These are phyloP conservation scores for Trypoxylus dichotomus DNA, from an alignment of 1,140 invertebrate species.

Conservation along the genomic window DNA sequence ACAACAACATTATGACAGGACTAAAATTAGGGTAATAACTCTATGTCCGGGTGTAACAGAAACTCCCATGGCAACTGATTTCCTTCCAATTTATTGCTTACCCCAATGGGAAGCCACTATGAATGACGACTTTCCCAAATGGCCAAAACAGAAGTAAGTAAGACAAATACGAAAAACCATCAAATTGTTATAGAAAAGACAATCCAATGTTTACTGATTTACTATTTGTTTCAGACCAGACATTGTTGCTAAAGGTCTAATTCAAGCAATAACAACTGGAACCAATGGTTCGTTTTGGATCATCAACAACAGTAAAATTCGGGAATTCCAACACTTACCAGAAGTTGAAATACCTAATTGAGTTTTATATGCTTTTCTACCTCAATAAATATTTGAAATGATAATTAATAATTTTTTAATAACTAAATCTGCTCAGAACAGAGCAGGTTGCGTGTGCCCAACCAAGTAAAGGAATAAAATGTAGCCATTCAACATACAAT, in stretches of 20 bases:
- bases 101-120: neutral
- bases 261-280: conserved; percentile 54
- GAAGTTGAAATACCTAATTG: conserved; percentile 6
- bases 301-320: conserved; percentile 32
- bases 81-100: neutral
- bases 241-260: conserved; percentile 53
- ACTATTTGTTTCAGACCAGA: conserved; percentile 35
- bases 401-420: too few relatives aligned
- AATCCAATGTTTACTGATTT: neutral
- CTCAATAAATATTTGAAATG: neutral
- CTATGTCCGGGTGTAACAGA: conserved; percentile 50
- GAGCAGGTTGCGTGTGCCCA: too few relatives aligned
- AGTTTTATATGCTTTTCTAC: too few relatives aligned
- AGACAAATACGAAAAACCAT: too few relatives aligned
- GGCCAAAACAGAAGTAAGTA: conserved; percentile 4
- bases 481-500: too few relatives aligned
- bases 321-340: neutral
- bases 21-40: conserved; percentile 46
- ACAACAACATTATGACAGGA: conserved; percentile 36
- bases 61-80: conserved; percentile 31
- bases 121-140: neutral
- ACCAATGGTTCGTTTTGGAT: conserved; percentile 57
- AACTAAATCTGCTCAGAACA: too few relatives aligned
- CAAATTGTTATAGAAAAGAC: too few relatives aligned
- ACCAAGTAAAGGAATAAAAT: too few relatives aligned